Percentiles rank a stretch among this genome's conserved stretches.
Evolutionary conservation across 2,113 vertebrate genomes (phyloP).

Genomic region (Plecotus auritus): DNA sequence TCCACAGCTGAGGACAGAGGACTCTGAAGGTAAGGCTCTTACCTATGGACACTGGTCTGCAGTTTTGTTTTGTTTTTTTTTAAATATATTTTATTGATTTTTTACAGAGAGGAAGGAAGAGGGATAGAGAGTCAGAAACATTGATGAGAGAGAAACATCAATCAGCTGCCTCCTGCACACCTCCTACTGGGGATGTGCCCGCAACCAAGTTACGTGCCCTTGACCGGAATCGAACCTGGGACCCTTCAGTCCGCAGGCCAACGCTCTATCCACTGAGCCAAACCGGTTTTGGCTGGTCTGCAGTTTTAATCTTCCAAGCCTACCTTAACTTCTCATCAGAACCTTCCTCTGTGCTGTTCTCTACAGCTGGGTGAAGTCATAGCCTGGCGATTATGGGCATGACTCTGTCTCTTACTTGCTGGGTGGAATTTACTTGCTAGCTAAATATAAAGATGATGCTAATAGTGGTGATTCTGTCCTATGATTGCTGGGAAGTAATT

Average conservation of each 20-base stretch:
- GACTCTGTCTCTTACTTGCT: neutral
- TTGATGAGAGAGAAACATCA: too few relatives aligned
- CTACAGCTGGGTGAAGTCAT: neutral
- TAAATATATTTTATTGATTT: too few relatives aligned
- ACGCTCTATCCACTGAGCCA: too few relatives aligned
- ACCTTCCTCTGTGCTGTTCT: neutral
- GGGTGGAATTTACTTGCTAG: neutral
- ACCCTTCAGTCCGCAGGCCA: too few relatives aligned
- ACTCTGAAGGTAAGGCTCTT: neutral
- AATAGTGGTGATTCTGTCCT: neutral
- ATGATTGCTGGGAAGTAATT: slow-evolving; percentile 5
- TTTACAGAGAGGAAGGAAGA: too few relatives aligned
- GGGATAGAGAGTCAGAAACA: too few relatives aligned
- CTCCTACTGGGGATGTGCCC: too few relatives aligned
- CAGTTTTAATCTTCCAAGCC: neutral
- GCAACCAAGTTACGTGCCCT: too few relatives aligned
- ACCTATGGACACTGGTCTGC: neutral
- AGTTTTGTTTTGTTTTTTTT: neutral
- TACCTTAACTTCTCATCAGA: neutral
- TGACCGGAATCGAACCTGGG: too few relatives aligned
- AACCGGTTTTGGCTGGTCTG: neutral
- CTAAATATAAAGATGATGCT: neutral
- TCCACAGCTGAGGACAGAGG: neutral
- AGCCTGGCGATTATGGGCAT: neutral
- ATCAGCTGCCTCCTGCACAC: too few relatives aligned